Evolutionary conservation across 2,797 vertebrate genomes (phyloP).

Genomic region (Perodicticus potto): DNA sequence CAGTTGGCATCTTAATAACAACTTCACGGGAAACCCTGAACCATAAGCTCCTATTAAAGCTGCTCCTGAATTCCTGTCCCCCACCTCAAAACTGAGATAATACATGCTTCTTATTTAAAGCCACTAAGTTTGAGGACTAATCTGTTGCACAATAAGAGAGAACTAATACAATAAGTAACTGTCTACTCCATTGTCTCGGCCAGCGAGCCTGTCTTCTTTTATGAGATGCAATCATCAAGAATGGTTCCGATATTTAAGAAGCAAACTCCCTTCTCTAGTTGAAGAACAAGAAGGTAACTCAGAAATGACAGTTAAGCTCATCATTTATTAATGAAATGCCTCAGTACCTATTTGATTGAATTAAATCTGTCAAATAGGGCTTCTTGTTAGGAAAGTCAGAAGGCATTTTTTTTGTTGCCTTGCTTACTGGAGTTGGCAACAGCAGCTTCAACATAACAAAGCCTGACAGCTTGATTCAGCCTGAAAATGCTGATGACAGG

Average conservation of each 20-base stretch:
- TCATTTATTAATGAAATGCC: slow-evolving; percentile 84
- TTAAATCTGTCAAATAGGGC: slow-evolving; percentile 80
- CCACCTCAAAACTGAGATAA: not conserved
- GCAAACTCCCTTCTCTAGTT: slow-evolving; percentile 26
- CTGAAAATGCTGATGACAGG: slow-evolving; percentile 73
- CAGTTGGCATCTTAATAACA: not conserved
- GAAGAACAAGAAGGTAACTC: slow-evolving; percentile 76
- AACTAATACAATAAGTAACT: slow-evolving; percentile 6
- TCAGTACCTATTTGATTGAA: slow-evolving; percentile 77
- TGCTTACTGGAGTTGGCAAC: slow-evolving; percentile 80
- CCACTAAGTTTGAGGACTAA: not conserved
- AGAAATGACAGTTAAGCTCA: slow-evolving; percentile 72
- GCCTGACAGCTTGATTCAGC: slow-evolving; percentile 84
- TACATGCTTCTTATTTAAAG: slow-evolving; percentile 1
- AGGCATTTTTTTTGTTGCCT: slow-evolving; percentile 69
- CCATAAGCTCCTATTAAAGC: not conserved
- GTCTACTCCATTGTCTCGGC: not conserved
- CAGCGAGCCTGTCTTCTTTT: not conserved
- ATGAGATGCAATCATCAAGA: not conserved
- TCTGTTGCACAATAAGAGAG: not conserved
- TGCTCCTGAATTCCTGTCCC: not conserved
- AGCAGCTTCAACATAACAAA: slow-evolving; percentile 75
- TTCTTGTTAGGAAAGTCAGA: slow-evolving; percentile 59
- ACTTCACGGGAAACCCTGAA: slow-evolving; percentile 6
- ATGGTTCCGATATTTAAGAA: slow-evolving; percentile 23